Evolutionary conservation across 2,113 vertebrate genomes (phyloP).

Genomic region (Haplochromis vanheusdeni): DNA sequence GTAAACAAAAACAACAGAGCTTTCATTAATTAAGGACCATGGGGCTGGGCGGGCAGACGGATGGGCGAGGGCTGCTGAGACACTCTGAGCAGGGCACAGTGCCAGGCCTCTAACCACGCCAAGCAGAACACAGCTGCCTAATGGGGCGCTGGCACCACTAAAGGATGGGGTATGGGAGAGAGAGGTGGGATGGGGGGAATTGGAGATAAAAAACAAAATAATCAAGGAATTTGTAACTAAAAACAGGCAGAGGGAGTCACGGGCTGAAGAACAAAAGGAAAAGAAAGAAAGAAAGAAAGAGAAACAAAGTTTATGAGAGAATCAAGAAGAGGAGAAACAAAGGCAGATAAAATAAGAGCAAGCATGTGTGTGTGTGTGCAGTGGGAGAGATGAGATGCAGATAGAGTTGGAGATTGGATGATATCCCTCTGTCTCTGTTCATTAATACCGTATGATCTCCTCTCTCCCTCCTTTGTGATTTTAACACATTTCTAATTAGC

Average conservation of each 20-base stretch:
- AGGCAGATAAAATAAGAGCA: constrained; percentile 29
- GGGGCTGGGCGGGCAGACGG: constrained; percentile 50
- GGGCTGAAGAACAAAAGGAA: constrained; percentile 28
- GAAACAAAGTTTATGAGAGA: constrained; percentile 32
- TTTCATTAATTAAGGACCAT: constrained; percentile 62
- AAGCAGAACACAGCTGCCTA: constrained; percentile 68
- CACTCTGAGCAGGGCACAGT: constrained; percentile 36
- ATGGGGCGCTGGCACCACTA: constrained; percentile 62
- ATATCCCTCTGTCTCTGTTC: constrained; percentile 70
- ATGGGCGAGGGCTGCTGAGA: constrained; percentile 48
- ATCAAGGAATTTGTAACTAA: constrained; percentile 17
- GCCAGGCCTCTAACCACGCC: constrained; percentile 63
- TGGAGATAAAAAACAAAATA: constrained; percentile 24
- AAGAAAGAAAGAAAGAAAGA: background rate
- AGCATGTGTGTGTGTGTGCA: constrained; percentile 20
- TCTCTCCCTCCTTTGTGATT: constrained; percentile 68
- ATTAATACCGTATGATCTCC: constrained; percentile 72
- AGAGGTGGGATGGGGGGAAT: background rate
- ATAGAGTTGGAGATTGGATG: constrained; percentile 51
- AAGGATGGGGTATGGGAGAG: background rate
- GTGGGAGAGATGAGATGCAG: constrained; percentile 48
- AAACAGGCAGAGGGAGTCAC: background rate
- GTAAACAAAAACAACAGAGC: constrained; percentile 61
- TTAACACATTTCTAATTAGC: constrained; percentile 74
- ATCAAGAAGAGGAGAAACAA: constrained; percentile 30